Conservation (phyloP, 2,113 vertebrate genomes). For the Pelmatolapia mariae region DNA sequence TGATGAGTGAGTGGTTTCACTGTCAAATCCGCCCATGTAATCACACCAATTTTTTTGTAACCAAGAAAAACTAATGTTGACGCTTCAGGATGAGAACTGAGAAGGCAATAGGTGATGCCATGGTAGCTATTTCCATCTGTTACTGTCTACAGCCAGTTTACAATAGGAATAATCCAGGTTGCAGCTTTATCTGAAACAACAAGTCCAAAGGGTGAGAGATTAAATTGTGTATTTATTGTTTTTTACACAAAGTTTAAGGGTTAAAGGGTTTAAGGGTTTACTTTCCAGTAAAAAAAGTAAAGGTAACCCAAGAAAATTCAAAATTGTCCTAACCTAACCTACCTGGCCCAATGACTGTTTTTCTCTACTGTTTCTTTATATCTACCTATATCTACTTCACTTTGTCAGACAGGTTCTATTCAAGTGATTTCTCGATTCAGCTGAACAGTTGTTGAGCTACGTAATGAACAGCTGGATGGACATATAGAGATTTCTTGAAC, state of each 20-base stretch:
- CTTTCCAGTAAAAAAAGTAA: not conserved
- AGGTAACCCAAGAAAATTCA: not conserved
- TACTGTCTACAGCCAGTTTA: not conserved
- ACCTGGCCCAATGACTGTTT: not conserved
- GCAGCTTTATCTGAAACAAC: not conserved
- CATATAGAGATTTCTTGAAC: not conserved
- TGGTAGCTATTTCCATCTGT: not conserved
- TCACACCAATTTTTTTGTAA: not conserved
- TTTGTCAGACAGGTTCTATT: not conserved
- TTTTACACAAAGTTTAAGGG: not conserved
- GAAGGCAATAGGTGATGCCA: not conserved
- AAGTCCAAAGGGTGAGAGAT: not conserved
- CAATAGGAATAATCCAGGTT: not conserved
- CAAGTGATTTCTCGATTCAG: not conserved
- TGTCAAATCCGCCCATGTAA: not conserved
- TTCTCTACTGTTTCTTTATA: not conserved
- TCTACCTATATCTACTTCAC: not conserved
- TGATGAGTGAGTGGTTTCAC: not conserved
- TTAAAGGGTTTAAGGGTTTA: not conserved
- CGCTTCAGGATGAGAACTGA: not conserved
- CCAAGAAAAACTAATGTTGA: not conserved
- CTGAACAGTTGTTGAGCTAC: not conserved
- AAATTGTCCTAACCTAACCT: not conserved
- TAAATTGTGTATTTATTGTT: not conserved
- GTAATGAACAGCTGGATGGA: not conserved